A percentile compares a stretch with the other conserved stretches of the same genome.
phyloP scores from a whole-genome alignment of 2,113 vertebrate species.

The Scolopax mira region DNA sequence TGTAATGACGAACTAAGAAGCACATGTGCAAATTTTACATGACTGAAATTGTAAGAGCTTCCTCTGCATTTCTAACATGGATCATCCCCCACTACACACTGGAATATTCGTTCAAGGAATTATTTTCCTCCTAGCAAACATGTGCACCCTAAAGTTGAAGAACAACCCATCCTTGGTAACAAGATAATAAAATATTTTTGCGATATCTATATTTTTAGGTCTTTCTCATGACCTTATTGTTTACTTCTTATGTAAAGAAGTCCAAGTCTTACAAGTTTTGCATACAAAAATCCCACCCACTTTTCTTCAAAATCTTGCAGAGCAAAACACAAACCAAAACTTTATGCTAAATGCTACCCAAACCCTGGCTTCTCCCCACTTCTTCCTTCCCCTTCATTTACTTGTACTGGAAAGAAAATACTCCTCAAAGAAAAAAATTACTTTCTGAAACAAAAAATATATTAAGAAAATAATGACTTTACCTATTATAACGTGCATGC shows the following conservation, averaged over 20 bases:
- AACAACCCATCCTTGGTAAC: background rate
- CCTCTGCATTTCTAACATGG: background rate
- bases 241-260: background rate
- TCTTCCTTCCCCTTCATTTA: background rate
- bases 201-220: background rate
- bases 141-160: fast-evolving
- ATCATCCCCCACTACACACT: background rate
- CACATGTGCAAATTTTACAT: background rate
- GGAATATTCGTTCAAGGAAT: background rate
- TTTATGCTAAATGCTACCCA: background rate
- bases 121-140: background rate
- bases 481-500: slow-evolving; percentile 94
- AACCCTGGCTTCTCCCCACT: background rate
- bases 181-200: background rate
- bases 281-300: background rate
- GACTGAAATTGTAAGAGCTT: background rate
- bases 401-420: background rate
- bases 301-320: background rate
- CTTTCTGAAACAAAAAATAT: background rate
- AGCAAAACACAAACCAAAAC: background rate
- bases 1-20: background rate
- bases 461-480: slow-evolving; percentile 7
- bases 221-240: background rate
- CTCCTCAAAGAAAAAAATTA: background rate
- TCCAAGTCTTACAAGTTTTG: background rate